Conservation (phyloP, 2,113 vertebrate species). For the Procavia capensis region DNA sequence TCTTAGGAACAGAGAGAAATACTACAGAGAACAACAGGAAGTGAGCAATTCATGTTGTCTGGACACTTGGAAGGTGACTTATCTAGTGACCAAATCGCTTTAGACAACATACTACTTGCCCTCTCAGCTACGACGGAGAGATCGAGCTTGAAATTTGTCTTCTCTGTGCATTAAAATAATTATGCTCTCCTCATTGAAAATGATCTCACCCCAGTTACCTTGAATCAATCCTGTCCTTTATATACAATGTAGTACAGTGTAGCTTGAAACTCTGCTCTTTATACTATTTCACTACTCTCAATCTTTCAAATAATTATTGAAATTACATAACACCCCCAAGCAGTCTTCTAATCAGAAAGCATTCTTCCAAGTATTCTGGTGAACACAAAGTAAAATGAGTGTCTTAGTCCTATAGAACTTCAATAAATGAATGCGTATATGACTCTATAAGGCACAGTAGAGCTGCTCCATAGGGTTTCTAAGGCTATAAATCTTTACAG, state of each 20-base stretch:
- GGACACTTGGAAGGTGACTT: not conserved
- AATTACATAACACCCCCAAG: too few relatives aligned
- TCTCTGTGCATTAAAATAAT: not conserved
- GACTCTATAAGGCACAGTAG: too few relatives aligned
- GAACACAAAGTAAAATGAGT: not conserved
- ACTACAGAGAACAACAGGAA: not conserved
- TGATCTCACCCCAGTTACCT: not conserved
- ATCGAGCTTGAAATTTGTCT: not conserved
- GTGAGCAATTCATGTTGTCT: not conserved
- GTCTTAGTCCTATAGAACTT: slow-evolving; percentile 2
- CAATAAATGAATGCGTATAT: not conserved
- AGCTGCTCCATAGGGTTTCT: too few relatives aligned
- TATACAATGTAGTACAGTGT: not conserved
- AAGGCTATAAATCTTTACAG: too few relatives aligned
- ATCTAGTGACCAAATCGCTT: not conserved
- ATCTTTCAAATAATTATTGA: not conserved
- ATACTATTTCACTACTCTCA: not conserved
- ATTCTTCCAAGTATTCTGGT: not conserved
- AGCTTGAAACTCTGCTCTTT: not conserved
- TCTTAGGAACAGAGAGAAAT: not conserved
- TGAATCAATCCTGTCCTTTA: not conserved
- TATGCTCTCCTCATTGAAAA: not conserved
- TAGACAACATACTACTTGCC: not conserved
- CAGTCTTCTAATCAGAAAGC: not conserved
- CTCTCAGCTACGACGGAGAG: not conserved